phyloP scores from a whole-genome alignment of 2,113 vertebrate species.

The Semicossyphus pulcher region DNA sequence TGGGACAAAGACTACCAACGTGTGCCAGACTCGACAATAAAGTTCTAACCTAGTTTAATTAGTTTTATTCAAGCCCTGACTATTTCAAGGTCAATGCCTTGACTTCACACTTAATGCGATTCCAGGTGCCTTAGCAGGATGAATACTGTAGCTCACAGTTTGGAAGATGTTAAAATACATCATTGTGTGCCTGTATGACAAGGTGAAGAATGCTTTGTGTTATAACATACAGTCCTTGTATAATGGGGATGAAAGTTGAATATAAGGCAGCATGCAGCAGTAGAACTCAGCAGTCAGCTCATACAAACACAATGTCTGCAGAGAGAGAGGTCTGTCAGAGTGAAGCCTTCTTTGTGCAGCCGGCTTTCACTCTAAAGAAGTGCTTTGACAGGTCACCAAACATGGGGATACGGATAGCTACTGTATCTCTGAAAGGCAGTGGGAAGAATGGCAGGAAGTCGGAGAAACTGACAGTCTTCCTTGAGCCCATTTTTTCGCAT shows the following conservation, averaged over 20 bases:
- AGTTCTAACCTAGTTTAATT: slow-evolving; percentile 53
- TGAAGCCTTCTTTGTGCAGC: slow-evolving; percentile 21
- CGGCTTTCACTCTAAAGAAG: slow-evolving; percentile 44
- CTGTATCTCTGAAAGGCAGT: slow-evolving; percentile 42
- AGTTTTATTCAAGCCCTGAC: slow-evolving; percentile 35
- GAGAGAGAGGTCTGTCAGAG: slow-evolving; percentile 41
- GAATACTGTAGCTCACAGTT: neutral
- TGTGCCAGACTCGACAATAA: slow-evolving; percentile 65
- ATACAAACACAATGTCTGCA: slow-evolving; percentile 40
- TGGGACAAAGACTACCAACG: slow-evolving; percentile 52
- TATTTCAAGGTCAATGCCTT: neutral
- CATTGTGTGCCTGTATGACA: neutral
- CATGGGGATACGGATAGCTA: slow-evolving; percentile 35
- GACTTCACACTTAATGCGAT: neutral
- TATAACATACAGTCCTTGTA: slow-evolving; percentile 8
- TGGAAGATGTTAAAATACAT: neutral
- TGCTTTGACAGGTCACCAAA: slow-evolving; percentile 57
- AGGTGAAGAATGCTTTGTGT: neutral
- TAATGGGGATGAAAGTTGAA: slow-evolving; percentile 26
- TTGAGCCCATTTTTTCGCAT: slow-evolving; percentile 31
- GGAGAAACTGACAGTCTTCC: slow-evolving; percentile 38
- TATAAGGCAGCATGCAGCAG: slow-evolving; percentile 7
- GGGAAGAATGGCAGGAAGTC: slow-evolving; percentile 17
- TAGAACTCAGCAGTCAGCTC: slow-evolving; percentile 7
- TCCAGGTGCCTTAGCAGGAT: neutral